Evolutionary conservation across 2,113 vertebrate genomes (phyloP).

Genomic region (Pogona vitticeps): DNA sequence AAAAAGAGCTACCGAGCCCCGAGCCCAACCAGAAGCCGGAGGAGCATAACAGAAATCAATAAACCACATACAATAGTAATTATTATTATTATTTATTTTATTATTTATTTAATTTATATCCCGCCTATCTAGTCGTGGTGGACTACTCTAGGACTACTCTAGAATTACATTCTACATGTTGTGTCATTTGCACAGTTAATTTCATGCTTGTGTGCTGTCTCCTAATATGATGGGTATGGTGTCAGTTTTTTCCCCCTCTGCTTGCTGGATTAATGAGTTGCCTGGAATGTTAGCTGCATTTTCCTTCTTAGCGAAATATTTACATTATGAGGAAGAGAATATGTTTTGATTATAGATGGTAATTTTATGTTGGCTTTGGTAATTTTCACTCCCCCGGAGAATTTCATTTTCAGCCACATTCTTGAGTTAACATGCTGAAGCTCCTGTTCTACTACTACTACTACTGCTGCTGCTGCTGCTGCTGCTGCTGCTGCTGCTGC

Average conservation of each 20-base stretch:
- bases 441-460: background rate
- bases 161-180: conserved; percentile 11
- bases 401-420: background rate
- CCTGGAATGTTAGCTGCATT: conserved; percentile 4
- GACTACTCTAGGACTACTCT: too few species aligned
- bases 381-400: conserved; percentile 3
- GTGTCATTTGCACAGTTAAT: conserved; percentile 32
- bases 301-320: conserved; percentile 6
- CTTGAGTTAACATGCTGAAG: background rate
- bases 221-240: conserved; percentile 16
- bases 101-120: too few species aligned
- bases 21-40: too few species aligned
- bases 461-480: too few species aligned
- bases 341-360: conserved; percentile 22
- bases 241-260: conserved; percentile 14
- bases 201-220: conserved; percentile 20
- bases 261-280: conserved; percentile 28
- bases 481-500: too few species aligned
- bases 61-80: background rate
- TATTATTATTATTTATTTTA: too few species aligned
- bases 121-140: too few species aligned
- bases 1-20: too few species aligned
- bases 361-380: conserved; percentile 14
- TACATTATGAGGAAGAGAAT: conserved; percentile 2
- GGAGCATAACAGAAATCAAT: too few species aligned